Base-by-base conservation (phyloP, 2,888 invertebrate species). In the Lasioglossum lativentre region DNA sequence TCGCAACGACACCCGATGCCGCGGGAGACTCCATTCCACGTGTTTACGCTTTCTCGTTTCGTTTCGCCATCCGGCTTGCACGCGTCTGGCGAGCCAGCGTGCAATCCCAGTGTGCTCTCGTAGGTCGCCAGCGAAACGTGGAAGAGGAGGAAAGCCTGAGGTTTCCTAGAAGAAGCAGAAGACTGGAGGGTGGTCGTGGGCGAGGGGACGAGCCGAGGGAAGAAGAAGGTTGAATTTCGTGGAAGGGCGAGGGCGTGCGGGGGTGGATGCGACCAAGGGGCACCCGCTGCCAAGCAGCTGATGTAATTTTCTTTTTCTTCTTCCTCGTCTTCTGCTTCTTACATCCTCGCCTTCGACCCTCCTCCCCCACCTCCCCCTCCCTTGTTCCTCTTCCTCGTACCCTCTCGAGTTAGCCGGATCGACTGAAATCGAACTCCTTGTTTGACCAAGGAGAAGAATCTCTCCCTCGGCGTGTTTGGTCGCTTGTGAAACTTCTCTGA, bases 371-470 rank as follows among this genome's bases (percentile, higher is more conserved):
- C n/a, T n/a, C n/a, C 27, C 10, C 63, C 19, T 5, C 30, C 63
- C 14, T 27, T 12, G 3, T 68, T 47, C 27, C 23, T 38, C 34
- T 66, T 63, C 6, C 34, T 10, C 66, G 12, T 14, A 16, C 23
- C n/a, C 40, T 19, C 27, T 23, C 71, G 59, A 45, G 78, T 76
- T 73, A 30, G 23, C 66, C 47, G 45, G 72, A 70, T 74, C 83
- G 66, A 72, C 30, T 70, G 82, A 89, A 89, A 90, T 88, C 83
- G 78, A 80, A 83, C 83, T 81, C 89, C 90, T 88, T 90, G 90
- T 88, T 84, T 78, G 89, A 72, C 59, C 79, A 80, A 42, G 76
- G 70, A 78, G 82, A 81, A 81, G 45, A 83, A 73, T 82, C 59
- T 74, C 4, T 27, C 45, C 38, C 38, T 23, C 23, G 0, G 2